Percentiles rank a stretch among this genome's conserved stretches.
Conservation (phyloP, 2,888 invertebrate species). For the Cryptus viduatorius region DNA sequence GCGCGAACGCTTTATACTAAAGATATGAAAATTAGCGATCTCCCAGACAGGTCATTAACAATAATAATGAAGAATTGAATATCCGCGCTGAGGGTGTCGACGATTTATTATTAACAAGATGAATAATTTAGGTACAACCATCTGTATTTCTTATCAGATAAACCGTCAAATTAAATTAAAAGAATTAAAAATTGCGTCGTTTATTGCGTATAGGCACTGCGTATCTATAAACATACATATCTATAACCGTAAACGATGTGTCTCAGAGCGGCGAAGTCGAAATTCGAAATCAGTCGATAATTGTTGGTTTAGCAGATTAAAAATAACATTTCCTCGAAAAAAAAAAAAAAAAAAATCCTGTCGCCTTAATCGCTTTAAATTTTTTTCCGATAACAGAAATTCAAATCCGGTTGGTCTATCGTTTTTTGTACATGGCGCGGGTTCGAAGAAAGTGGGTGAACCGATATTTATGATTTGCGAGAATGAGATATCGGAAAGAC, state of each 20-base stretch:
- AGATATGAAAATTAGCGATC: slow-evolving; percentile 14
- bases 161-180: slow-evolving; percentile 33
- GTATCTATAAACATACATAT: neutral
- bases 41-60: slow-evolving; percentile 6
- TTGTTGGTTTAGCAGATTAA: neutral
- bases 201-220: neutral
- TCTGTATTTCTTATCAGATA: neutral
- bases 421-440: neutral
- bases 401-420: neutral
- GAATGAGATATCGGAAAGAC: neutral
- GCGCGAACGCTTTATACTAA: neutral
- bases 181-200: neutral
- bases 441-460: slow-evolving; percentile 13
- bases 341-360: neutral
- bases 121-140: neutral
- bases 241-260: too few species aligned
- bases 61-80: slow-evolving; percentile 30
- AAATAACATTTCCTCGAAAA: neutral
- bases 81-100: slow-evolving; percentile 2
- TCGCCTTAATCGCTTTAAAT: neutral
- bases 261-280: too few species aligned
- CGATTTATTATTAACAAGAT: slow-evolving; percentile 16
- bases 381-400: neutral
- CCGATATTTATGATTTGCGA: slow-evolving; percentile 10
- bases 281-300: neutral